Base-by-base conservation (phyloP, 1,140 invertebrate genomes). In the Heliothis subflexa region DNA sequence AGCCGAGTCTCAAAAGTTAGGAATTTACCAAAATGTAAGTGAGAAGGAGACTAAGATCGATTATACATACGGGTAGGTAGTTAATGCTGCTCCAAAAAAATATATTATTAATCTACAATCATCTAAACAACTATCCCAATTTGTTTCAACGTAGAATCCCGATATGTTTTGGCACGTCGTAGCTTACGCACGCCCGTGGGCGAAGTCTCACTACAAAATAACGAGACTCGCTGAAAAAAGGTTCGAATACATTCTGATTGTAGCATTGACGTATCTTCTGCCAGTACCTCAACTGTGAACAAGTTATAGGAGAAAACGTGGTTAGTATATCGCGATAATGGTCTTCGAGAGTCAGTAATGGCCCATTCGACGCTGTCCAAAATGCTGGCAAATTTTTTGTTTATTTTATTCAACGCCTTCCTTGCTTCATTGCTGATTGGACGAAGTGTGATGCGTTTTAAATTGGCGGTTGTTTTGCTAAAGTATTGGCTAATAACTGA, bases 141-240 rank as follows among this genome's bases (percentile, higher is more conserved):
- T 66, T 47, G 62, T 66, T 66, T 47, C 62, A 4, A 66, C 62
- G 40, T 40, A 40, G 33, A 47, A 66, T 66, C 16, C 62, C 33
- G 47, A 66, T 66, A 7, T 49, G 40, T 66, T 66, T 66, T 66
- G 62, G 62, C 40, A 66, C 62, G n/a, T n/a, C 62, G n/a, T n/a
- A 21, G 16, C 62, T 66, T 5, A n/a, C 40, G 18, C 62, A 47
- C 40, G 40, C 16, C 14, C 62, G 13, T 47, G 11, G 61, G 40
- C n/a, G 40, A 66, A n/a, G 21, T 14, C 13, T 47, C 40, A 66
- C 33, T 64, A 64, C 16, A 64, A 64, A 47, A 66, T 47, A 66
- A 47, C 61, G 33, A 64, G 10, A 64, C 21, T 62, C 14, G 14
- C 7, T n/a, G 14, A 47, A 64, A 64, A 66, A 47, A 21, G n/a